phyloP scores from a whole-genome alignment of 1,140 invertebrate species.

The Onthophagus taurus region DNA sequence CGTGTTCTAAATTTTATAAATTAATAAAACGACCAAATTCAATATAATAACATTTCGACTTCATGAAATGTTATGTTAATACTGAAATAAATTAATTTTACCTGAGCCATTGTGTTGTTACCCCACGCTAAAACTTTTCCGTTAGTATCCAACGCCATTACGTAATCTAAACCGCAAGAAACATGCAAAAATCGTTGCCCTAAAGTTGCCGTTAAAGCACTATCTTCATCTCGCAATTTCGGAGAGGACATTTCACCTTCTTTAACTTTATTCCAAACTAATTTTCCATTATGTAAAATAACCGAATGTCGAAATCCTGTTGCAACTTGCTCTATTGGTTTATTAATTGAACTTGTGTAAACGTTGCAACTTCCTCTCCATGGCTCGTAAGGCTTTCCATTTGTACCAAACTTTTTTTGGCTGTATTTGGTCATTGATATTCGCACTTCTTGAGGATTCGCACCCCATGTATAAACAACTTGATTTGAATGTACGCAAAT shows the following conservation, averaged over 20 bases:
- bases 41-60: no score
- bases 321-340: constrained; percentile 31
- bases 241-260: constrained; percentile 32
- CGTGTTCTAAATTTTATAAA: no score
- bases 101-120: constrained; percentile 51
- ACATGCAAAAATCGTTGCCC: constrained; percentile 39
- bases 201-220: constrained; percentile 22
- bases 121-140: constrained; percentile 54
- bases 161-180: constrained; percentile 60
- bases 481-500: constrained; percentile 58
- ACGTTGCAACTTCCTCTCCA: constrained; percentile 30
- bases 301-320: constrained; percentile 29
- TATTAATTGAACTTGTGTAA: constrained; percentile 25
- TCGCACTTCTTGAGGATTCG: constrained; percentile 64
- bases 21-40: no score
- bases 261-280: constrained; percentile 32
- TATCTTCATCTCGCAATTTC: constrained; percentile 27
- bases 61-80: no score
- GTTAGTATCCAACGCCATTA: constrained; percentile 51
- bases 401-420: constrained; percentile 21
- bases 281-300: constrained; percentile 30
- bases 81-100: constrained; percentile 26
- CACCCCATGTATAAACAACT: constrained; percentile 66
- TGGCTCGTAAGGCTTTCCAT: constrained; percentile 24
- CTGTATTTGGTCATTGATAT: constrained; percentile 35